Percentiles rank a stretch among this genome's conserved stretches.
Evolutionary conservation across 2,888 invertebrate species (phyloP).

Genomic region (Limnephilus lunatus): DNA sequence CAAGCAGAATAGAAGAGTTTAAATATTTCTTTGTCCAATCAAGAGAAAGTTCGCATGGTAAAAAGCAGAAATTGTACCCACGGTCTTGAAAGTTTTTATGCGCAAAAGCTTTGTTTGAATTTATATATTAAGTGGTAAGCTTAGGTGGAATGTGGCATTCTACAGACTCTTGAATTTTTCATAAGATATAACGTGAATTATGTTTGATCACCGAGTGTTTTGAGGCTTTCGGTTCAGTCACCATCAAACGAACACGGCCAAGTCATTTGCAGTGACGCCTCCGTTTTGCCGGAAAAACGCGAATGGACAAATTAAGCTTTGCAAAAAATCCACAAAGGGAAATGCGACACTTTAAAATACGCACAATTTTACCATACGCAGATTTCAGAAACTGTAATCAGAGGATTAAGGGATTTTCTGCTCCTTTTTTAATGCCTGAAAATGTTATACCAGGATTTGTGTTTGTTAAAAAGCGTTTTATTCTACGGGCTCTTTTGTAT

Average conservation of each 20-base stretch:
- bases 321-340: slow-evolving; percentile 31
- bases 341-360: neutral
- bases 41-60: neutral
- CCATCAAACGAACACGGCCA: neutral
- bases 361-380: neutral
- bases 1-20: neutral
- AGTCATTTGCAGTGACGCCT: slow-evolving; percentile 51
- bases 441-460: no score
- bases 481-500: neutral
- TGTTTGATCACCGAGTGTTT: neutral
- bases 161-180: neutral
- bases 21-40: neutral
- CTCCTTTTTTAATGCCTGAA: neutral
- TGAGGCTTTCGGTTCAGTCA: neutral
- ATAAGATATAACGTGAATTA: neutral
- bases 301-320: slow-evolving; percentile 53
- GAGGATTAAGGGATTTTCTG: neutral
- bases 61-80: neutral
- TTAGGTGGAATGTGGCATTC: neutral
- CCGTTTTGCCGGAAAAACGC: slow-evolving; percentile 28
- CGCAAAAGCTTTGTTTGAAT: neutral
- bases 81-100: neutral
- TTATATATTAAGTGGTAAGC: neutral
- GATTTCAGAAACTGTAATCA: neutral
- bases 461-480: no score